phyloP scores from a whole-genome alignment of 2,113 vertebrate genomes.

The Smithornis capensis region DNA sequence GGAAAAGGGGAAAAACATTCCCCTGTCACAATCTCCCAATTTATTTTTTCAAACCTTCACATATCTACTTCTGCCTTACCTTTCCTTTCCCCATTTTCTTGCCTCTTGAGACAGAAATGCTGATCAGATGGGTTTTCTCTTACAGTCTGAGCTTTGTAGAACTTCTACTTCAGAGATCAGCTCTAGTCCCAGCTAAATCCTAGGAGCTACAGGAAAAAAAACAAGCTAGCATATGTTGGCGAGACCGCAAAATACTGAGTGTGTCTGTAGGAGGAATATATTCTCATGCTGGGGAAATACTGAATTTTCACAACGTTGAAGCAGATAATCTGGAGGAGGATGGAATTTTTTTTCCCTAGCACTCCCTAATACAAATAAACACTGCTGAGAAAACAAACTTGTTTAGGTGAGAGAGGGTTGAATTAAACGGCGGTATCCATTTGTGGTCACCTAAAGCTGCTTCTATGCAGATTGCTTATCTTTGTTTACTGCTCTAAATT shows the following conservation, averaged over 20 bases:
- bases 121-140: neutral
- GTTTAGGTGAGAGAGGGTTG: slow-evolving; percentile 52
- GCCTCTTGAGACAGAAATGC: neutral
- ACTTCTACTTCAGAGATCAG: neutral
- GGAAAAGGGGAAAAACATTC: neutral
- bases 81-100: neutral
- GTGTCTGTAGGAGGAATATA: slow-evolving; percentile 57
- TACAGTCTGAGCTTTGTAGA: neutral
- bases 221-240: neutral
- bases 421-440: slow-evolving; percentile 52
- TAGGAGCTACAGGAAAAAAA: neutral
- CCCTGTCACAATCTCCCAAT: neutral
- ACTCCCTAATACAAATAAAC: slow-evolving; percentile 60
- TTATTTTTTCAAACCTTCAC: neutral
- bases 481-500: slow-evolving; percentile 58
- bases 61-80: neutral
- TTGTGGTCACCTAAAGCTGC: slow-evolving; percentile 60
- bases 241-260: slow-evolving; percentile 6
- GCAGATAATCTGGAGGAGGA: slow-evolving; percentile 48
- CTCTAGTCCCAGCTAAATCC: neutral
- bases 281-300: slow-evolving; percentile 52
- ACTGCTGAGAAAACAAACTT: slow-evolving; percentile 51
- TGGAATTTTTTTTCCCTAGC: slow-evolving; percentile 37
- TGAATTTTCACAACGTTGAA: slow-evolving; percentile 57
- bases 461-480: slow-evolving; percentile 56